phyloP scores from a whole-genome alignment of 2,113 vertebrate species.

The Chrysemys picta region DNA sequence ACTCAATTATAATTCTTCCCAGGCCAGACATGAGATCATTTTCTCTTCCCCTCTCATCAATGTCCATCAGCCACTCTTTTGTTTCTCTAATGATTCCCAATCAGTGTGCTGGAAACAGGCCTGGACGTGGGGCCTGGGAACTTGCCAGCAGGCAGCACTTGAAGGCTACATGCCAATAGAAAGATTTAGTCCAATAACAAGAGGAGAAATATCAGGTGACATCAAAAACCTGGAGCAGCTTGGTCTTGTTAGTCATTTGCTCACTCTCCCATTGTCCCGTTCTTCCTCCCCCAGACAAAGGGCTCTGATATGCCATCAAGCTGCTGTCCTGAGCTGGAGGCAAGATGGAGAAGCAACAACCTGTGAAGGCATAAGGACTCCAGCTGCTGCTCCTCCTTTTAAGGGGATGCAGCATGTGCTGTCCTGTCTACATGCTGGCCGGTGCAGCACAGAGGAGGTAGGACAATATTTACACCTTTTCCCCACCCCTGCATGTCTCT shows the following conservation, averaged over 20 bases:
- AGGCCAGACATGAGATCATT: neutral
- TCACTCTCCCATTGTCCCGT: neutral
- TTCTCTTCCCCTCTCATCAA: neutral
- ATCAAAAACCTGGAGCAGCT: neutral
- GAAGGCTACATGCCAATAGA: neutral
- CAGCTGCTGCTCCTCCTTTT: neutral
- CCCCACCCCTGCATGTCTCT: neutral
- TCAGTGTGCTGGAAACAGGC: neutral
- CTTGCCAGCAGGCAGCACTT: neutral
- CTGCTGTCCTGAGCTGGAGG: neutral
- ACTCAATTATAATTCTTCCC: neutral
- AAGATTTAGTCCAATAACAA: neutral
- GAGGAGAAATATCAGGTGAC: neutral
- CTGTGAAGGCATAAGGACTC: neutral
- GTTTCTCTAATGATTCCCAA: neutral
- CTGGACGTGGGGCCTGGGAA: neutral
- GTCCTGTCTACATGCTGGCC: neutral
- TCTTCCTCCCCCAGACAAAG: neutral
- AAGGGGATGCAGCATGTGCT: neutral
- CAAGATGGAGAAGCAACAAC: neutral
- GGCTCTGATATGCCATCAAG: neutral
- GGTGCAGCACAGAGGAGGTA: neutral
- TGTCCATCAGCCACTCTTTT: neutral
- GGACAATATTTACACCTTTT: neutral
- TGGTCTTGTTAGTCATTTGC: neutral